Evolutionary conservation across 2,888 invertebrate genomes (phyloP).

Genomic region (Tortrix viridana): DNA sequence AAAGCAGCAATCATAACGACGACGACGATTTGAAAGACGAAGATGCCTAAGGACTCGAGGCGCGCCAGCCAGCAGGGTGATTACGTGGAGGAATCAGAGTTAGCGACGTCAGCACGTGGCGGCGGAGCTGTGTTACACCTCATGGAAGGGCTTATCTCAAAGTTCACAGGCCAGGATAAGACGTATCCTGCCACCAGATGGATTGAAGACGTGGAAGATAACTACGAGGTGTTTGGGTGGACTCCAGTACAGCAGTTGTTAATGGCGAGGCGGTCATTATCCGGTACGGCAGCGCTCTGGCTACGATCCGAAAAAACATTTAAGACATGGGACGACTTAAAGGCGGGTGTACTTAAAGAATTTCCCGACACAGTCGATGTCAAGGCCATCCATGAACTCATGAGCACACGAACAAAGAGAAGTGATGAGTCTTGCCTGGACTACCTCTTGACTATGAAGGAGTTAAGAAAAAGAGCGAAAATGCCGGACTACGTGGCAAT

Average conservation of each 20-base stretch:
- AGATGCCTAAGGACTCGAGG: not conserved
- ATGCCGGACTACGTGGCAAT: slow-evolving; percentile 11
- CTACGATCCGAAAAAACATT: slow-evolving; percentile 1
- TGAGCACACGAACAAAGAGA: not conserved
- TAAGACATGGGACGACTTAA: slow-evolving; percentile 9
- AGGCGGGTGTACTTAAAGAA: slow-evolving; percentile 1
- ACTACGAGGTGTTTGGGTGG: slow-evolving; percentile 10
- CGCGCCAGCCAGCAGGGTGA: not conserved
- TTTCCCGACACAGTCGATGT: slow-evolving; percentile 11
- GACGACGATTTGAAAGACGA: too few species aligned
- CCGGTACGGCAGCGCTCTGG: slow-evolving; percentile 8
- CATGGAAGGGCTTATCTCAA: slow-evolving; percentile 1
- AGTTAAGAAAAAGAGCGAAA: slow-evolving; percentile 7
- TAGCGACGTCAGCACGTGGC: not conserved
- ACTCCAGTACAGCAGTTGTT: slow-evolving; percentile 8
- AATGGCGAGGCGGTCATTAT: slow-evolving; percentile 9
- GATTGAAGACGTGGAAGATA: slow-evolving; percentile 5
- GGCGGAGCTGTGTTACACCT: slow-evolving; percentile 6
- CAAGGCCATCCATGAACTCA: slow-evolving; percentile 6
- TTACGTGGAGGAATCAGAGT: not conserved
- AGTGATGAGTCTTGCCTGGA: slow-evolving; percentile 7
- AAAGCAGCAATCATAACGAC: too few species aligned
- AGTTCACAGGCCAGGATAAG: slow-evolving; percentile 13
- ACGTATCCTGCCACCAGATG: slow-evolving; percentile 7
- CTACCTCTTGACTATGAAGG: slow-evolving; percentile 7